A percentile compares a stretch with the other conserved stretches of the same genome.
These are phyloP conservation scores for Cuniculus paca DNA, from an alignment of 2,797 vertebrate genomes.

Conservation along the genomic window DNA sequence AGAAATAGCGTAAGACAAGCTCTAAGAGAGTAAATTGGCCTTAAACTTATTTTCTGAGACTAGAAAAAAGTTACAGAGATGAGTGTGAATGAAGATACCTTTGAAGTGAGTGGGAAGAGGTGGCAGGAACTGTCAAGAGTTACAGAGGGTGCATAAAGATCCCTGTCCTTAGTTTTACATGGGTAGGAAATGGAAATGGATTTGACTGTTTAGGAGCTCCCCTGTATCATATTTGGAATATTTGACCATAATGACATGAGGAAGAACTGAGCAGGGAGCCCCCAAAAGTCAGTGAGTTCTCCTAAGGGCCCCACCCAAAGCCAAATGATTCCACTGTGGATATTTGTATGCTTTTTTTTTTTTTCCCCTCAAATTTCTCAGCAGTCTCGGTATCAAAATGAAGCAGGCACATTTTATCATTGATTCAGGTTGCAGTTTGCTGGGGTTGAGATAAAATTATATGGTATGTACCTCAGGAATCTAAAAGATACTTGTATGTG, in stretches of 20 bases:
- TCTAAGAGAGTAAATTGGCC: not conserved
- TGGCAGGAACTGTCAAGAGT: not conserved
- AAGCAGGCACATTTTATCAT: not conserved
- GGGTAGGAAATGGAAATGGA: not conserved
- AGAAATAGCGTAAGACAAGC: not conserved
- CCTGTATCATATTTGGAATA: not conserved
- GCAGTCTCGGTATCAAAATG: not conserved
- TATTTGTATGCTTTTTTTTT: not conserved
- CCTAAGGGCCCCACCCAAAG: not conserved
- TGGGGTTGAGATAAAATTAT: not conserved
- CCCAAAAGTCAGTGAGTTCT: not conserved
- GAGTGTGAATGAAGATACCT: not conserved
- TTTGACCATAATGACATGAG: not conserved
- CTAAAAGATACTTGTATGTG: not conserved
- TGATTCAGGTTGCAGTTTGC: not conserved
- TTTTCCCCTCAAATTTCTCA: not conserved
- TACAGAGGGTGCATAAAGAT: not conserved
- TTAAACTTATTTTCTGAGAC: not conserved
- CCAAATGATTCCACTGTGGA: not conserved
- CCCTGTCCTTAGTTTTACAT: not conserved
- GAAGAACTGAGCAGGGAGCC: not conserved
- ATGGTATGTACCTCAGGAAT: not conserved
- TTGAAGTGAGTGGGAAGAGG: not conserved
- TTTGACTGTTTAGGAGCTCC: not conserved
- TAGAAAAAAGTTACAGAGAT: not conserved